phyloP scores from a whole-genome alignment of 2,888 invertebrate species.

The Drosophila algonquin region DNA sequence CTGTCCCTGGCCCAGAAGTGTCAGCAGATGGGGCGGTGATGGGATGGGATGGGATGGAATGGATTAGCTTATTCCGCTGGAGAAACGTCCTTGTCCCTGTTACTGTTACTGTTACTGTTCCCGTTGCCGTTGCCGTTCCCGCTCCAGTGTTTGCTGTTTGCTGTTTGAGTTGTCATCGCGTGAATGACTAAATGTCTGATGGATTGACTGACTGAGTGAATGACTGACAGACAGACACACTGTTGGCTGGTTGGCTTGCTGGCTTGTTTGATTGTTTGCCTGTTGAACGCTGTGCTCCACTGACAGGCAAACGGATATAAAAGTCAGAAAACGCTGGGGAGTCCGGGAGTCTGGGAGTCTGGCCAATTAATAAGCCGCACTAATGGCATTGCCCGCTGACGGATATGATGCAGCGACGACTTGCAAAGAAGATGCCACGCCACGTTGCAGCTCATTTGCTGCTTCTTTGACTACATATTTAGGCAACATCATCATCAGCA shows the following conservation, averaged over 20 bases:
- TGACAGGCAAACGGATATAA: conserved; percentile 60
- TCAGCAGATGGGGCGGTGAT: conserved; percentile 12
- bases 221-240: conserved; percentile 23
- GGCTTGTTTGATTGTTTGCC: conserved; percentile 18
- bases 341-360: conserved; percentile 13
- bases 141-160: conserved; percentile 39
- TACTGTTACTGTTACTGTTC: conserved; percentile 32
- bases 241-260: background rate
- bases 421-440: conserved; percentile 4
- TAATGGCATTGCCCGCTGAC: conserved; percentile 63
- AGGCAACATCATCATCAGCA: conserved; percentile 31
- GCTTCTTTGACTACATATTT: conserved; percentile 23
- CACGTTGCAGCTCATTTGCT: conserved; percentile 42
- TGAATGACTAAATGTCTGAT: conserved; percentile 60
- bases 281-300: conserved; percentile 46
- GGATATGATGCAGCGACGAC: conserved; percentile 42
- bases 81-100: conserved; percentile 47
- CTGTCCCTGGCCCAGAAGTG: background rate
- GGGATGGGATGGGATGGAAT: conserved; percentile 8
- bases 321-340: conserved; percentile 38
- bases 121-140: conserved; percentile 11
- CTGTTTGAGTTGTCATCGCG: conserved; percentile 73
- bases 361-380: conserved; percentile 69
- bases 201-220: conserved; percentile 45
- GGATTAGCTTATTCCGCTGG: conserved; percentile 63